These are phyloP conservation scores for Microcebus tavaratra DNA, from an alignment of 2,113 vertebrate species.

Conservation along the genomic window DNA sequence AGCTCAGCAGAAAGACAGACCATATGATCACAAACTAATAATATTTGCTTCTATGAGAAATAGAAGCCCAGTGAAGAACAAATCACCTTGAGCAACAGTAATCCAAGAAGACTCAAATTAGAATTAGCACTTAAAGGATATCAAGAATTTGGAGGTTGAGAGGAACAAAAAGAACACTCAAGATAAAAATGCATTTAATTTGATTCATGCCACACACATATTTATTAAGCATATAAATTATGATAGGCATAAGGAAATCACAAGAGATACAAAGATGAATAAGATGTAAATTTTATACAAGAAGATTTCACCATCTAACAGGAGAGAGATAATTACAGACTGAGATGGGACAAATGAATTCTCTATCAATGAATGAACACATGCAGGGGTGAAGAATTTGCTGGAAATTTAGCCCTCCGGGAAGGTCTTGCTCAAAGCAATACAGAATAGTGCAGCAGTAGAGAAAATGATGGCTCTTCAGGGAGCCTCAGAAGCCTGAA, in stretches of 20 bases:
- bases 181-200: slow-evolving; percentile 17
- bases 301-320: not conserved
- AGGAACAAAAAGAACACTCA: not conserved
- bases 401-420: not conserved
- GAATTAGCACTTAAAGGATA: not conserved
- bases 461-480: not conserved
- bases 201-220: not conserved
- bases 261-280: not conserved
- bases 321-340: not conserved
- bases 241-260: not conserved
- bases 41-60: not conserved
- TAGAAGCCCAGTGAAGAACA: not conserved
- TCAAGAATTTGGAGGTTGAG: not conserved
- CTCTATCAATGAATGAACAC: not conserved
- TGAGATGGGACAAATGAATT: not conserved
- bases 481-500: not conserved
- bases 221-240: slow-evolving; percentile 7
- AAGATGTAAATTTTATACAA: not conserved
- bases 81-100: not conserved
- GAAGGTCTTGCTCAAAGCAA: not conserved
- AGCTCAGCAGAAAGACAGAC: not conserved
- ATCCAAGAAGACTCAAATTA: not conserved
- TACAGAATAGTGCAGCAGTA: not conserved
- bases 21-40: not conserved
- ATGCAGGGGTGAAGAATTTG: accelerated